Evolutionary conservation across 2,797 vertebrate genomes (phyloP).

Genomic region (Phylloscopus collybita): DNA sequence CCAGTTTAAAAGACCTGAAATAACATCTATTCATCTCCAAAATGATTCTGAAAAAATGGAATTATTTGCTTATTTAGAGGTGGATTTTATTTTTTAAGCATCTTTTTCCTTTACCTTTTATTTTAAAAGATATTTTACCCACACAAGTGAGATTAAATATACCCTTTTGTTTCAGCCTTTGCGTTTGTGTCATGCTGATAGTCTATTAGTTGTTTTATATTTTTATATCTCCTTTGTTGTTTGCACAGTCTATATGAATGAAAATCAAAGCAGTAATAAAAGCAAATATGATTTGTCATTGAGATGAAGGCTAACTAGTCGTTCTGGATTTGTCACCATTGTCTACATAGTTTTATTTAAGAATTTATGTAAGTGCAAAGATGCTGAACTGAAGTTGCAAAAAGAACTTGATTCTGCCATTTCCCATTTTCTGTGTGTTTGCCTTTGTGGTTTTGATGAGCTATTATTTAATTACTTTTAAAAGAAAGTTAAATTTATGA

Average conservation of each 20-base stretch:
- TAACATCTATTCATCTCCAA: not conserved
- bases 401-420: not conserved
- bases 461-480: not conserved
- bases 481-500: constrained; percentile 14
- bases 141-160: not conserved
- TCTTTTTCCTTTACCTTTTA: not conserved
- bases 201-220: not conserved
- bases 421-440: not conserved
- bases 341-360: not conserved
- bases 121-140: not conserved
- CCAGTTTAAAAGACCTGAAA: not conserved
- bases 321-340: not conserved
- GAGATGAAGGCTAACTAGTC: not conserved
- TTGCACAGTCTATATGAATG: not conserved
- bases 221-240: not conserved
- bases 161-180: not conserved
- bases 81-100: not conserved
- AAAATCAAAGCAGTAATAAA: not conserved
- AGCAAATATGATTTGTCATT: not conserved
- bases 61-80: not conserved
- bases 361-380: not conserved
- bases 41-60: not conserved
- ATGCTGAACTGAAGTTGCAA: not conserved
- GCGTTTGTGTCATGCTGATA: not conserved
- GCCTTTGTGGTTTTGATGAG: not conserved